These are phyloP conservation scores for Dasyornis broadbenti DNA, from an alignment of 2,113 vertebrate genomes.

Conservation along the genomic window DNA sequence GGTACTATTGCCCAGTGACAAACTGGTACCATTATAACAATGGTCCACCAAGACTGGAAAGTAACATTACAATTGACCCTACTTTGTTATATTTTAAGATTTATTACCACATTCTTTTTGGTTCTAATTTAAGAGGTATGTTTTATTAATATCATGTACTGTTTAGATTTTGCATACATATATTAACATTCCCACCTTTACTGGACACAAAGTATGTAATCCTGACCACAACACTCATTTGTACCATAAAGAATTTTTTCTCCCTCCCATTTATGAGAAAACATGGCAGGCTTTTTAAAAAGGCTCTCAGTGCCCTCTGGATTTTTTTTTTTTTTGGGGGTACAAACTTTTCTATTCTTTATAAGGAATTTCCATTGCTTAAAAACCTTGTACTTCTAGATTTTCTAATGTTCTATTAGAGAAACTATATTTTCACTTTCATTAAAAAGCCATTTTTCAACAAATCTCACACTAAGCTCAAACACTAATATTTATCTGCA, in stretches of 20 bases:
- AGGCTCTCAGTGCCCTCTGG: background rate
- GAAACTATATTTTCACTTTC: background rate
- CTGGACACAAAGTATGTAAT: background rate
- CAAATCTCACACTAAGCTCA: background rate
- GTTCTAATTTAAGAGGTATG: background rate
- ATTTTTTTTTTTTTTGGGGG: background rate
- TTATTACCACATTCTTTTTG: background rate
- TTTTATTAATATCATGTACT: background rate
- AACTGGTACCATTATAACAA: background rate
- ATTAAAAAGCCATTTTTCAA: background rate
- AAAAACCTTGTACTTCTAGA: background rate
- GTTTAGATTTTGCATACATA: background rate
- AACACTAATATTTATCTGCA: background rate
- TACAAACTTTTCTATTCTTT: background rate
- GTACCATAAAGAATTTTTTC: background rate
- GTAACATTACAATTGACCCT: background rate
- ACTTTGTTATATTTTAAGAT: background rate
- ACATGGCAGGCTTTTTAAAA: background rate
- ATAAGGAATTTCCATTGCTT: background rate
- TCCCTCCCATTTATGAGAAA: background rate
- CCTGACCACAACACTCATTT: background rate
- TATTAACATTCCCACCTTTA: background rate
- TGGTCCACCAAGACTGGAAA: background rate
- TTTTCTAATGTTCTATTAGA: background rate
- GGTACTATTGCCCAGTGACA: background rate